Evolutionary conservation across 2,888 invertebrate species (phyloP), one percentile per base, ranked within the genome.

Genomic region (Mesorhabditis sp.): DNA sequence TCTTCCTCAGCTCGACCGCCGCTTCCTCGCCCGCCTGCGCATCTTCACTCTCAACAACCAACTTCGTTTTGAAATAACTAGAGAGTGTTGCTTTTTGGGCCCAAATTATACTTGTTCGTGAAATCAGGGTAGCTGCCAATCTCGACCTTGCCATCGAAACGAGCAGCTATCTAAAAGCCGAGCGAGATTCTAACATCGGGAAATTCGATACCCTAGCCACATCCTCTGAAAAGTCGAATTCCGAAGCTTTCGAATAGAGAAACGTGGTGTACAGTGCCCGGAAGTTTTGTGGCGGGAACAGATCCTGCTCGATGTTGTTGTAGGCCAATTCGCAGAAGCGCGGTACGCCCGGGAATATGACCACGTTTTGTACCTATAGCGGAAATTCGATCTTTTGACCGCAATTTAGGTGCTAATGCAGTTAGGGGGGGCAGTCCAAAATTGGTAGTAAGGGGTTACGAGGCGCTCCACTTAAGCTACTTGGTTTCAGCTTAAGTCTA

Each of bases 291-390:
- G 71, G 62, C 3, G 83, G 81, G 83, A 86, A 80, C 5, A 84
- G 71, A 45, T 76, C 72, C 50, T 78, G 73, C 83, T 87, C 86
- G 28, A 88, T 72, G 69, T 86, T 81, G 28, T 82, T 77, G 75
- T 88, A 89, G 28, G 87, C 86, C 68, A 81, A 81, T 74, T 88
- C 87, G 71, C 89, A 82, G 64, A 89, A 86, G 4, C 88, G 86
- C 4, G 92, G 92, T 63, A 92, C 90, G 4, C 92, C 92, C 58
- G 92, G 91, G 79, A 92, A 90, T 69, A 91, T 89, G 78, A 89
- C 90, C 0, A 91, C 91, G 86, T 92, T 92, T 10, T 63, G 15
- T 4, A 78, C 43, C 6, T 70, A 69, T 15, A 78, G 74, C 3
- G 7, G 7, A 50, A 10, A 10, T 13, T 50, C n/a, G 7, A n/a